Base-by-base conservation (phyloP, 2,888 invertebrate genomes). In the Poecilus cupreus region DNA sequence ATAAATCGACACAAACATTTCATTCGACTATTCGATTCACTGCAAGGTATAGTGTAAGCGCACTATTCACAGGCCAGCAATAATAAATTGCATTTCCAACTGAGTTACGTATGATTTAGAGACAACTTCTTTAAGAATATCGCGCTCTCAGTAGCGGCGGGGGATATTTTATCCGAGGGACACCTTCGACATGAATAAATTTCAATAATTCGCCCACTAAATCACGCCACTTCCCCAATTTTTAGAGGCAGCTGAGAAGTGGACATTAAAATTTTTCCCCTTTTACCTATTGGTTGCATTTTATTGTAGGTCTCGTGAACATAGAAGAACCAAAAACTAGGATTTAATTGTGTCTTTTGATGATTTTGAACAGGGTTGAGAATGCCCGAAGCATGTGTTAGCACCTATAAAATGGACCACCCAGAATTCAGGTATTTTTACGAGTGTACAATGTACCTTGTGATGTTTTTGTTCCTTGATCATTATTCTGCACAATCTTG, bases 391-490 rank as follows among this genome's bases (percentile, higher is more conserved):
- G 32, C 75, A 75, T 54, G 75, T 75, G 75, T 37, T 60, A 32
- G 60, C 74, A 54, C 18, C 75, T 22, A 54, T 75, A 75, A 51
- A 75, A 75, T 75, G 54, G 75, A 75, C 75, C 75, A 75, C 75
- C 75, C 75, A 75, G 75, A 26, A 18, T 54, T 54, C 75, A 75
- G 51, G 74, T 51, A 54, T 54, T 68, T 68, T 68, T 68, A 68
- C 64, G 64, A 68, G 32, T n/a, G n/a, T 68, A 68, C 64, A 16
- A 18, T 51, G 51, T 51, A 51, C 18, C 1, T 6, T n/a, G 8
- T 26, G 60, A 26, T n/a, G 13, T 68, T 68, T 68, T 68, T 68
- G 37, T 64, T 68, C 18, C 64, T 32, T 68, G 64, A 68, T 37
- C 64, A 68, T 68, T 68, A 68, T 68, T 68, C 64, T 68, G 64